Evolutionary conservation across 64 coral and sea anemone species (phyloP).

Genomic region (Actinia tenebrosa): DNA sequence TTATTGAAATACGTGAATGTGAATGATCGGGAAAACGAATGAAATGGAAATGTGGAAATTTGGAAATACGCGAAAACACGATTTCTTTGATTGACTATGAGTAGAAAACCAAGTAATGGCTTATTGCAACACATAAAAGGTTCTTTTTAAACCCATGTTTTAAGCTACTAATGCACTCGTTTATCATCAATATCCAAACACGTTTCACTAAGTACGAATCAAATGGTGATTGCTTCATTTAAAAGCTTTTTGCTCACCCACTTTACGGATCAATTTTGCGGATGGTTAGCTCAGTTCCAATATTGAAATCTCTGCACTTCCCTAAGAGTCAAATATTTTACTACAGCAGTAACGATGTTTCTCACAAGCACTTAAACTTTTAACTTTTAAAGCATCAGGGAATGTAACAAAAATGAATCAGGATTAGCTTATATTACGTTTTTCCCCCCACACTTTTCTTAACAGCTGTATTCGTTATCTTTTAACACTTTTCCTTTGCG

Average conservation of each 20-base stretch:
- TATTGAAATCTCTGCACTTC: neutral
- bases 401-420: neutral
- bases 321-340: neutral
- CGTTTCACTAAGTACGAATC: neutral
- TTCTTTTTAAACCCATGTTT: neutral
- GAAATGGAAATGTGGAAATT: too few species aligned
- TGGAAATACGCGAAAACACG: too few species aligned
- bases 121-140: neutral
- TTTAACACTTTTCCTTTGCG: neutral
- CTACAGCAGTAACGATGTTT: neutral
- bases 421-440: neutral
- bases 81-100: too few species aligned
- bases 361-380: neutral
- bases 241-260: neutral
- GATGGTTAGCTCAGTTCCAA: neutral
- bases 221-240: neutral
- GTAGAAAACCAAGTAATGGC: neutral
- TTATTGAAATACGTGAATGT: too few species aligned
- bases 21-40: too few species aligned
- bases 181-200: constrained; percentile 9
- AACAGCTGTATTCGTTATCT: neutral
- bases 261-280: neutral
- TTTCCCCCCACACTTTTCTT: neutral
- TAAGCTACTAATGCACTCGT: neutral
- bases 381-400: neutral